phyloP scores from a whole-genome alignment of 2,113 vertebrate genomes.

The Sinocyclocheilus maitianheensis region DNA sequence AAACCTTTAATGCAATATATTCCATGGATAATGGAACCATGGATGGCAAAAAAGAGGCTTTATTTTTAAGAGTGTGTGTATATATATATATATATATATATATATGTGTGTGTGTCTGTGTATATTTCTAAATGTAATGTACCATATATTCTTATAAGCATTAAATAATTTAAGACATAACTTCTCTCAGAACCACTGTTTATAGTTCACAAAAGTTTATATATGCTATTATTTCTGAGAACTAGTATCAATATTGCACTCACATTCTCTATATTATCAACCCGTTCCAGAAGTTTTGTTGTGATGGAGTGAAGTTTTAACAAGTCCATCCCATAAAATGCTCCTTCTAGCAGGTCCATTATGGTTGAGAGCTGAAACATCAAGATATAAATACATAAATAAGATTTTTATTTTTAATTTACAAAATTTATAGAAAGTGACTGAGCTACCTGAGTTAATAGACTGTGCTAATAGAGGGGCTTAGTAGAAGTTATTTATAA shows the following conservation, averaged over 20 bases:
- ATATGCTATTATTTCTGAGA: background rate
- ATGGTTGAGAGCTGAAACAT: conserved; percentile 83
- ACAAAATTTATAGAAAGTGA: no score
- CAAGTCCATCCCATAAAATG: conserved; percentile 90
- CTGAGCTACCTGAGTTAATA: no score
- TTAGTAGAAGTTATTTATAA: conserved; percentile 18
- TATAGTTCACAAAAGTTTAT: background rate
- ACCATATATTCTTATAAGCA: background rate
- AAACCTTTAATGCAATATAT: no score
- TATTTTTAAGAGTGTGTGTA: background rate
- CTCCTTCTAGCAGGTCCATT: conserved; percentile 87
- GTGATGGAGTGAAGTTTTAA: conserved; percentile 91
- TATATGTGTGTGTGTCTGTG: background rate
- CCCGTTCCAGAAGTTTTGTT: conserved; percentile 84
- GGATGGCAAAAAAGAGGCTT: no score
- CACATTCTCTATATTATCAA: conserved; percentile 90
- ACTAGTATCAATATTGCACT: conserved; percentile 50
- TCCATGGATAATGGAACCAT: no score
- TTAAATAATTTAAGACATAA: no score
- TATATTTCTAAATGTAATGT: background rate
- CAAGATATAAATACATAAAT: background rate
- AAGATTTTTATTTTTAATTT: no score
- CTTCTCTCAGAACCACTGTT: no score
- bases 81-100: no score
- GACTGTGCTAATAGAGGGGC: background rate